phyloP scores from a whole-genome alignment of 2,113 vertebrate genomes.

The Hystrix cristata region DNA sequence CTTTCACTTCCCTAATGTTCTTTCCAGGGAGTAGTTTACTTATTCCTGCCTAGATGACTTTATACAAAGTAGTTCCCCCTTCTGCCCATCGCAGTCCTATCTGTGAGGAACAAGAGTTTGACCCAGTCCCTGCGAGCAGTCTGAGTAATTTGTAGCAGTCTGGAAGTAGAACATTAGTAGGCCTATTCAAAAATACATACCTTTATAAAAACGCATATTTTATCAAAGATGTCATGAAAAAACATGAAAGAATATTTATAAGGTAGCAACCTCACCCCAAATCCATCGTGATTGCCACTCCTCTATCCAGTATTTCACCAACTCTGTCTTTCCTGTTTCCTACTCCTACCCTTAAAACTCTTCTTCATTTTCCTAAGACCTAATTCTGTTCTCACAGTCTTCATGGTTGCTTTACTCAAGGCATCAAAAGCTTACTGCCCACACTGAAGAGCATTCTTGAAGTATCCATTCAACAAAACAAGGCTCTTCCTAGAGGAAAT shows the following conservation, averaged over 20 bases:
- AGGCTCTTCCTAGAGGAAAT: background rate
- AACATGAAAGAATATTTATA: background rate
- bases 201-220: slow-evolving; percentile 19
- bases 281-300: background rate
- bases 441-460: background rate
- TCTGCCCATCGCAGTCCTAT: background rate
- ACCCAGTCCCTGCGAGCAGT: background rate
- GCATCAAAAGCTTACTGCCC: background rate
- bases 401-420: background rate
- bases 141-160: background rate
- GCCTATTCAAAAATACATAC: background rate
- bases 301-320: background rate
- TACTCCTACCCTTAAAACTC: slow-evolving; percentile 16
- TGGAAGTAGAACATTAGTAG: background rate
- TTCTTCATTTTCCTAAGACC: background rate
- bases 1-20: background rate
- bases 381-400: background rate
- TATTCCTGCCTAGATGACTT: background rate
- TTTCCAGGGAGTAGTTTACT: background rate
- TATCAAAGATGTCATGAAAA: background rate
- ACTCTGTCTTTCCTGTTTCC: background rate
- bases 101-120: background rate
- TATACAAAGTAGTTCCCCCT: background rate
- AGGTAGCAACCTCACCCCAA: background rate
- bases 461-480: background rate